Percentiles rank a stretch among this genome's conserved stretches.
Conservation (phyloP, 2,113 vertebrate genomes). For the Anthoscopus minutus region DNA sequence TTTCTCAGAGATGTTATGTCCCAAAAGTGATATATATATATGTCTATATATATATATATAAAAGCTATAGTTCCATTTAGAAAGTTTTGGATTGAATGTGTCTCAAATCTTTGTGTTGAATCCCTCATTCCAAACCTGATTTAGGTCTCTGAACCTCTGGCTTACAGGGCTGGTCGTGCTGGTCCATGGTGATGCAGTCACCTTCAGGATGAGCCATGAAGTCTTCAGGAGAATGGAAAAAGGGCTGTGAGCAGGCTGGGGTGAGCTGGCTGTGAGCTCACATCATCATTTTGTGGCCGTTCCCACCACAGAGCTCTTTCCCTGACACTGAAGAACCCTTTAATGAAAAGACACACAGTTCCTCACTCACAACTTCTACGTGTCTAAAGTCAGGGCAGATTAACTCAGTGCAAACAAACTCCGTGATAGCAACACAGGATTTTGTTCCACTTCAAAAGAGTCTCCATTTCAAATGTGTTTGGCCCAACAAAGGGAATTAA, state of each 20-base stretch:
- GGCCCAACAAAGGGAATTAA: background rate
- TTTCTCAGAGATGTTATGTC: background rate
- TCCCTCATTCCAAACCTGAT: background rate
- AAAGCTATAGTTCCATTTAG: background rate
- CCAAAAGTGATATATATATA: background rate
- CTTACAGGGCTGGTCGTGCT: background rate
- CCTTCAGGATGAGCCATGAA: background rate
- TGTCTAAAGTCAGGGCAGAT: background rate
- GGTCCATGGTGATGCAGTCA: background rate
- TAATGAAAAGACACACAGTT: background rate
- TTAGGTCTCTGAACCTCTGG: background rate
- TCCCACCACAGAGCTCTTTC: background rate
- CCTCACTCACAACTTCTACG: background rate
- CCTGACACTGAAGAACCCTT: background rate
- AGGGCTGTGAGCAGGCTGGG: background rate
- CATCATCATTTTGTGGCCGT: background rate
- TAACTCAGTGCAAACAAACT: conserved; percentile 3
- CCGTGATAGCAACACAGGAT: background rate
- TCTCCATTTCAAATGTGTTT: background rate
- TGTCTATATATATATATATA: background rate
- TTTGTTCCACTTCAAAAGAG: background rate
- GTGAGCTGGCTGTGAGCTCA: background rate
- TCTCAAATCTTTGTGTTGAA: background rate
- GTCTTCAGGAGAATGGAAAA: too few relatives aligned
- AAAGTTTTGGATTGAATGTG: background rate